phyloP scores from a whole-genome alignment of 1,140 invertebrate species.

The Hermatobates lingyangjiaoensis region DNA sequence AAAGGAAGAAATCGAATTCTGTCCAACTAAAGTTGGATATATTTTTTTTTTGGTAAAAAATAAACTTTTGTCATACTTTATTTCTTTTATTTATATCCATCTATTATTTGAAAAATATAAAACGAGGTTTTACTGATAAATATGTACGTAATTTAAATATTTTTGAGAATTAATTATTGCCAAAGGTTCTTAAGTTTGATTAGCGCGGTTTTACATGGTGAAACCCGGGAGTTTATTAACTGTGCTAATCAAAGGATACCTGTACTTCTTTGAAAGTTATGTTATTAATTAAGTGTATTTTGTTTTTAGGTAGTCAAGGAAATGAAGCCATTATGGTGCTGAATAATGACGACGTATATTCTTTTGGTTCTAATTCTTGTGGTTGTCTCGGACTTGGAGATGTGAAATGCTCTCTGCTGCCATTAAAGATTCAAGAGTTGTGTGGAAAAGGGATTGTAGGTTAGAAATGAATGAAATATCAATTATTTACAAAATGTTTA shows the following conservation, averaged over 20 bases:
- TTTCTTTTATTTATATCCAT: background rate
- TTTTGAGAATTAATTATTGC: background rate
- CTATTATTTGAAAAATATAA: background rate
- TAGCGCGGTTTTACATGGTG: background rate
- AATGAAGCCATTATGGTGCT: constrained; percentile 44
- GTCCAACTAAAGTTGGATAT: background rate
- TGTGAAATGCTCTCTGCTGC: constrained; percentile 32
- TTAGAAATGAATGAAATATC: constrained; percentile 13
- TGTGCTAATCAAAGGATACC: constrained; percentile 6
- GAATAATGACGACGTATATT: constrained; percentile 39
- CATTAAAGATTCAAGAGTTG: constrained; percentile 34
- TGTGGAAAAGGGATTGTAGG: constrained; percentile 35
- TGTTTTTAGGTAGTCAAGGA: constrained; percentile 28
- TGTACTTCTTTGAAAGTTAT: background rate
- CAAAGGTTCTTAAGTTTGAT: background rate
- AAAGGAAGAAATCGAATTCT: no score
- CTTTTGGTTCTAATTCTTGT: constrained; percentile 36
- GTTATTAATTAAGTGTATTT: constrained; percentile 6
- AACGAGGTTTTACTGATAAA: background rate
- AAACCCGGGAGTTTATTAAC: background rate
- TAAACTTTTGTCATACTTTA: background rate
- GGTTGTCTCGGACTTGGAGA: constrained; percentile 40
- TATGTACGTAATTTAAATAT: background rate
- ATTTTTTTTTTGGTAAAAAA: background rate
- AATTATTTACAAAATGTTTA: background rate